Conservation (phyloP, 2,113 vertebrate genomes). For the Poeciliopsis turrubarensis region DNA sequence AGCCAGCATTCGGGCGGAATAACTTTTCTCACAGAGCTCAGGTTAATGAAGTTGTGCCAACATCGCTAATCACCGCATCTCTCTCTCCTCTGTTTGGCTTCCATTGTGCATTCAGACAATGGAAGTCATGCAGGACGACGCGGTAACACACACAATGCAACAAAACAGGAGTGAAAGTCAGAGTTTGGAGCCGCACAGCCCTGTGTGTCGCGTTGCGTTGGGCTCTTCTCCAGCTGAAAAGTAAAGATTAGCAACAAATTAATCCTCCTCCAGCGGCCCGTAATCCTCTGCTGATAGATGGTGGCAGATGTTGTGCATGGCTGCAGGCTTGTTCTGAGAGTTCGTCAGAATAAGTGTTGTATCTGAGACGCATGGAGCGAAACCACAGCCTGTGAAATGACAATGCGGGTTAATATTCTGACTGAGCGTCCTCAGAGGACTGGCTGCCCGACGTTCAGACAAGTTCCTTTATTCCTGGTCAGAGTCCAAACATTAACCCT, state of each 20-base stretch:
- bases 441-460: neutral
- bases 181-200: conserved; percentile 18
- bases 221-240: conserved; percentile 39
- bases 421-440: neutral
- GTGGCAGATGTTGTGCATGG: conserved; percentile 67
- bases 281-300: conserved; percentile 68
- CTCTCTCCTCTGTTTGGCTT: conserved; percentile 20
- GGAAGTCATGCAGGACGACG: conserved; percentile 8
- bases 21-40: conserved; percentile 43
- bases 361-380: conserved; percentile 1
- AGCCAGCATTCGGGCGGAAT: conserved; percentile 14
- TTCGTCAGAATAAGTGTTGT: conserved; percentile 30
- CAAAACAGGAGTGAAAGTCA: neutral
- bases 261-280: conserved; percentile 63
- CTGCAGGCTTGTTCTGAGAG: conserved; percentile 36
- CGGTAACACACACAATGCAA: conserved; percentile 2
- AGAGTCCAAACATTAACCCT: neutral
- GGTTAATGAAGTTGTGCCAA: conserved; percentile 51
- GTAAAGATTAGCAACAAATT: conserved; percentile 63
- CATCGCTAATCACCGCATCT: conserved; percentile 55
- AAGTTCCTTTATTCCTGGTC: neutral
- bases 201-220: conserved; percentile 3
- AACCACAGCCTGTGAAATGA: conserved; percentile 35
- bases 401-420: neutral
- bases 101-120: conserved; percentile 58